Evolutionary conservation across 1,140 invertebrate genomes (phyloP).

Genomic region (Periplaneta americana): DNA sequence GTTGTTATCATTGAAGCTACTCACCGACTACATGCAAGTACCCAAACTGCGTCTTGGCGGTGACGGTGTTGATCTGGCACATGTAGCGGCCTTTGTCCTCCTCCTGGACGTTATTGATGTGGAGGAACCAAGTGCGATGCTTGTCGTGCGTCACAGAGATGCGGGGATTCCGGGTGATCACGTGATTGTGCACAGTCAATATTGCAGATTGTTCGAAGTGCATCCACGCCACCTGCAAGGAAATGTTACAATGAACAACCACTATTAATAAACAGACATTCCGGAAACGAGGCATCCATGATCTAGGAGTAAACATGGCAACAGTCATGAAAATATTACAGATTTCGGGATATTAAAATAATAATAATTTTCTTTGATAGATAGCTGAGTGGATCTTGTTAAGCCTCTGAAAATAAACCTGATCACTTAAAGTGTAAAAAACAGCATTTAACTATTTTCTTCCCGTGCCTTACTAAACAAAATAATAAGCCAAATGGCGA

Average conservation of each 20-base stretch:
- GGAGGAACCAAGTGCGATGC: slow-evolving; percentile 84
- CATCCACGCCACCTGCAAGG: slow-evolving; percentile 86
- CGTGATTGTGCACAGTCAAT: slow-evolving; percentile 85
- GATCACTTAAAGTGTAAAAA: no score
- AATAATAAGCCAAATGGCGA: no score
- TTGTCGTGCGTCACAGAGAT: slow-evolving; percentile 84
- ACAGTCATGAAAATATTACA: no score
- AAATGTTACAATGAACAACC: slow-evolving; percentile 10
- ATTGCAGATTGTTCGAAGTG: slow-evolving; percentile 92
- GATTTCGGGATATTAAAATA: no score
- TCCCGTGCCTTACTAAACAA: no score
- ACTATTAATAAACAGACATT: background rate
- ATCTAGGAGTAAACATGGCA: no score
- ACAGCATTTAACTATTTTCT: no score
- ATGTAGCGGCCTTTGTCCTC: slow-evolving; percentile 89
- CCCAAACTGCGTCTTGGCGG: slow-evolving; percentile 86
- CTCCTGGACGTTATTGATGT: slow-evolving; percentile 85
- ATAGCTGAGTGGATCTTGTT: no score
- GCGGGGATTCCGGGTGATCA: slow-evolving; percentile 86
- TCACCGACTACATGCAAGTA: slow-evolving; percentile 91
- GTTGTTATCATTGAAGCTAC: no score
- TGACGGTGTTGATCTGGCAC: slow-evolving; percentile 95
- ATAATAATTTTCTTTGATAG: no score
- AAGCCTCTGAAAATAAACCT: no score
- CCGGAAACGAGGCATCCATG: background rate